Percentiles rank a stretch among this genome's conserved stretches.
Conservation (phyloP, 2,113 vertebrate genomes). For the Fukomys damarensis region DNA sequence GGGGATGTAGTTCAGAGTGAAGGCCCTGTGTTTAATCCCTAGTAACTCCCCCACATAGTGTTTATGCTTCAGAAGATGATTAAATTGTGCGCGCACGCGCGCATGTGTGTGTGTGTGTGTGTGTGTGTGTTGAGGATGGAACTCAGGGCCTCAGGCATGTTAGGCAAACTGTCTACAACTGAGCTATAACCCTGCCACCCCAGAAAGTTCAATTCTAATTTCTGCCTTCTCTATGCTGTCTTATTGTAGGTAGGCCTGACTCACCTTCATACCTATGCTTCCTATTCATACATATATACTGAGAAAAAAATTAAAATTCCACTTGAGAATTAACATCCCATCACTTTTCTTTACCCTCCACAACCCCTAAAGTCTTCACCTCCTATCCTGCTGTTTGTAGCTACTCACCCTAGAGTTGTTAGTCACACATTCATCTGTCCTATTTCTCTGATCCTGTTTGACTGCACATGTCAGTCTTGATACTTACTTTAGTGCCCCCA, state of each 20-base stretch:
- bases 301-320: background rate
- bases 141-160: background rate
- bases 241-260: background rate
- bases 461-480: background rate
- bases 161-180: background rate
- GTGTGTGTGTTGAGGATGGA: background rate
- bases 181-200: background rate
- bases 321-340: background rate
- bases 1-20: background rate
- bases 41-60: background rate
- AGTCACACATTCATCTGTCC: background rate
- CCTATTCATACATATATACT: background rate
- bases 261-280: background rate
- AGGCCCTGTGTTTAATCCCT: background rate
- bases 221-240: background rate
- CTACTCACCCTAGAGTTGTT: background rate
- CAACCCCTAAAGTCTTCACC: background rate
- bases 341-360: background rate
- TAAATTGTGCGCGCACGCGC: background rate
- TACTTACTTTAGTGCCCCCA: background rate
- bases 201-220: background rate
- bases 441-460: background rate
- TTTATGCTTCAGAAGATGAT: background rate
- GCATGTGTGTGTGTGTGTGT: background rate
- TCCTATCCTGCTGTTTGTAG: background rate